Evolutionary conservation across 1,140 invertebrate genomes (phyloP), one percentile per base, ranked within the genome.

Genomic region (Zaprionus ornatus): DNA sequence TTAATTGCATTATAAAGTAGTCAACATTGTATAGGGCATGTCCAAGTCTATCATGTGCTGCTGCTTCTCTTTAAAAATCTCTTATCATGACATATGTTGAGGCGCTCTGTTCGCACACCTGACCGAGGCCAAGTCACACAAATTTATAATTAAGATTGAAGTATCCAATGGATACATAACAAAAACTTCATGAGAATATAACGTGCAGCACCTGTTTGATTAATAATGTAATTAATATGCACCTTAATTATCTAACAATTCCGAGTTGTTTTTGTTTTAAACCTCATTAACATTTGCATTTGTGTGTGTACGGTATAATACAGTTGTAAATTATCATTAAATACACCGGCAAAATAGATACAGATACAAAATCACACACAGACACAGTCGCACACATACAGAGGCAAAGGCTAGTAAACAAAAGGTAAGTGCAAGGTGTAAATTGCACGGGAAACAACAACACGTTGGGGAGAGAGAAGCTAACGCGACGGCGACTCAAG

Each of bases 281-380:
- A 23, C 21, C 23, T 37, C 40, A n/a, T 57, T 45, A 45, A 12
- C 54, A 59, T 32, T 32, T 45, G 45, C 66, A 37, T 52, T n/a
- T 45, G 32, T 19, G n/a, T 23, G 37, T 25, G 35, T 25, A 37
- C n/a, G 19, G 15, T 35, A 77, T 77, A 78, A 73, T 81, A 61
- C 21, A 50, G 79, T 80, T 68, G 71, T 84, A 42, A 77, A 92
- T 92, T 91, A 87, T 92, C 91, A 92, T 92, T 91, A 91, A 65
- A 65, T 64, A 59, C 55, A 66, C 79, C 80, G 80, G 84, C 71
- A 73, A 65, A 68, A 72, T 74, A 77, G 32, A 72, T 60, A 80
- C 54, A 60, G 56, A 57, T 35, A 48, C 68, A 50, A 61, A 65
- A 40, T 60, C 29, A 71, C 56, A 55, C 15, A 77, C 48, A 52